phyloP scores from a whole-genome alignment of 2,888 invertebrate genomes.

The Linnaemya vulpina region DNA sequence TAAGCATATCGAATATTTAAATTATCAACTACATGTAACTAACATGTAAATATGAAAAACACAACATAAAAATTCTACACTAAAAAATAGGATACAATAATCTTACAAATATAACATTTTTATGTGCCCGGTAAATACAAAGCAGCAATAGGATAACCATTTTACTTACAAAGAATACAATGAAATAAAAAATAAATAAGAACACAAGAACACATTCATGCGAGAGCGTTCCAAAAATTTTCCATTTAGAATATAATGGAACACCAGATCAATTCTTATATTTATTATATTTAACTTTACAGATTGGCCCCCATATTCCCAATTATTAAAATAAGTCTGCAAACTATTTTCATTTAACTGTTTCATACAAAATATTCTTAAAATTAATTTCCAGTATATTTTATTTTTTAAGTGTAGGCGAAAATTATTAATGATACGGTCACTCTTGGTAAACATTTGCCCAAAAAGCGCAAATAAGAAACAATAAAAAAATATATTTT shows the following conservation, averaged over 20 bases:
- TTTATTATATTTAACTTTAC: too few species aligned
- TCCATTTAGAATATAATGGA: background rate
- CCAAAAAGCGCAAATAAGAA: too few species aligned
- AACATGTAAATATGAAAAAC: background rate
- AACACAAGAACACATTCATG: conserved; percentile 1
- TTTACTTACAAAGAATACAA: background rate
- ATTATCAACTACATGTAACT: background rate
- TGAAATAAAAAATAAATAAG: conserved; percentile 12
- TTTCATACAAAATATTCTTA: too few species aligned
- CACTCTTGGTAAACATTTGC: too few species aligned
- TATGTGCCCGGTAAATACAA: background rate
- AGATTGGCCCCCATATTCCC: too few species aligned
- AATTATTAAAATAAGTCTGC: too few species aligned
- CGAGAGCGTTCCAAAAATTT: background rate
- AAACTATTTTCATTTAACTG: too few species aligned
- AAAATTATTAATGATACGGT: too few species aligned
- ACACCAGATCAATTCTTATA: too few species aligned
- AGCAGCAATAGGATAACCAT: conserved; percentile 6
- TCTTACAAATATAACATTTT: background rate
- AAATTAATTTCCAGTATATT: too few species aligned
- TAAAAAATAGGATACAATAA: conserved; percentile 12
- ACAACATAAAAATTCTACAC: background rate
- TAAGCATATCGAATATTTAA: background rate
- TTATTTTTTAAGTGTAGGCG: too few species aligned
- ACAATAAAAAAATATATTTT: too few species aligned